These are phyloP conservation scores for Anguilla anguilla DNA, from an alignment of 2,797 vertebrate genomes.

Conservation along the genomic window DNA sequence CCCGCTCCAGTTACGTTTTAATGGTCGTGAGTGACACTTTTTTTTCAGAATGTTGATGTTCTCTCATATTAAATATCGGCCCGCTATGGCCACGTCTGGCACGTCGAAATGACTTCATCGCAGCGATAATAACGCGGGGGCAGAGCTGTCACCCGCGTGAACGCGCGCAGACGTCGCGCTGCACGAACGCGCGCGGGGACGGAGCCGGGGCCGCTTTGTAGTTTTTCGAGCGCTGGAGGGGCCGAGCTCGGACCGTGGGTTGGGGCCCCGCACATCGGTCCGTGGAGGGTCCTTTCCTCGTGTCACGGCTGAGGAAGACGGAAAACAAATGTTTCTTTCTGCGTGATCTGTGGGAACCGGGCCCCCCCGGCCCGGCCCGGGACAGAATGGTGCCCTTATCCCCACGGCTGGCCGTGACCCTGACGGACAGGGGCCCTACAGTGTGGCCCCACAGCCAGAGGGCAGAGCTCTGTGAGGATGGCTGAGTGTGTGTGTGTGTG, in stretches of 20 bases:
- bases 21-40: slow-evolving; percentile 72
- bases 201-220: not conserved
- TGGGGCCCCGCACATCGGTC: not conserved
- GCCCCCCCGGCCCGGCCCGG: slow-evolving; percentile 54
- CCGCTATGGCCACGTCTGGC: slow-evolving; percentile 45
- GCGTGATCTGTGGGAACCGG: slow-evolving; percentile 75
- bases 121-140: not conserved
- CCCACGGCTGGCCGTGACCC: not conserved
- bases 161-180: not conserved
- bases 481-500: not conserved
- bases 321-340: slow-evolving; percentile 56
- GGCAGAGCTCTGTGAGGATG: slow-evolving; percentile 54
- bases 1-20: slow-evolving; percentile 68
- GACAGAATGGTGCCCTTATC: slow-evolving; percentile 78
- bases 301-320: slow-evolving; percentile 29
- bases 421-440: not conserved
- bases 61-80: slow-evolving; percentile 55
- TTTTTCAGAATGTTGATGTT: slow-evolving; percentile 54
- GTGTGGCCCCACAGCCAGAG: slow-evolving; percentile 34
- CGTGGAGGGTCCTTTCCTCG: slow-evolving; percentile 21
- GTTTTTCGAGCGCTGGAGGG: slow-evolving; percentile 34
- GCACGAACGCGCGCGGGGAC: not conserved
- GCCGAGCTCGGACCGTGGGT: slow-evolving; percentile 62
- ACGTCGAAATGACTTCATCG: slow-evolving; percentile 27
- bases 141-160: not conserved